Conservation (phyloP, 2,888 invertebrate species). For the Rotaria magnacalcarata region DNA sequence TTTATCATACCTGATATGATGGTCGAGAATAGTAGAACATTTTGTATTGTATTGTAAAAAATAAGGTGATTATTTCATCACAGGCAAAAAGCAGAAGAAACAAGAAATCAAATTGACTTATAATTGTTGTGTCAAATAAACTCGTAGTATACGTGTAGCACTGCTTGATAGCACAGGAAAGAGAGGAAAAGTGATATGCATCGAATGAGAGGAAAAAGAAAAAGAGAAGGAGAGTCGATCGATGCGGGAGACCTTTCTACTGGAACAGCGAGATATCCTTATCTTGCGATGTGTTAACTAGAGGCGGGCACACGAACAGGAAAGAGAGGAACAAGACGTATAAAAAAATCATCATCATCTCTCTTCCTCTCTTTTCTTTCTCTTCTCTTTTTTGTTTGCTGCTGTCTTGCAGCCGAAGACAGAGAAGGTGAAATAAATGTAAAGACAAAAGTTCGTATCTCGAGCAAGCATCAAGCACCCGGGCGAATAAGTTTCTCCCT, state of each 20-base stretch:
- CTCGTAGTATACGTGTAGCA: conserved; percentile 26
- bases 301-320: conserved; percentile 29
- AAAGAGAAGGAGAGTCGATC: conserved; percentile 2
- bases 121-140: conserved; percentile 37
- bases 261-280: conserved; percentile 31
- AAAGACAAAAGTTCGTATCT: conserved; percentile 22
- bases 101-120: conserved; percentile 31
- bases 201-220: conserved; percentile 25
- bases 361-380: neutral
- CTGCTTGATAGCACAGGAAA: conserved; percentile 35
- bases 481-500: neutral
- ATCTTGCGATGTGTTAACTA: conserved; percentile 31
- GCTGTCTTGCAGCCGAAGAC: neutral
- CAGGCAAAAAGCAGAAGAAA: conserved; percentile 7
- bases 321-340: conserved; percentile 18
- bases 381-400: conserved; percentile 15
- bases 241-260: conserved; percentile 12
- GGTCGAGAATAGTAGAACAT: conserved; percentile 30
- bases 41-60: neutral
- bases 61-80: neutral
- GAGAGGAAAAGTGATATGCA: conserved; percentile 33
- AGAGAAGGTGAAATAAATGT: conserved; percentile 29
- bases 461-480: neutral
- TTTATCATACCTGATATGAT: conserved; percentile 15
- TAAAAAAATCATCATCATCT: conserved; percentile 25